Conservation (phyloP, 2,113 vertebrate genomes). For the Platanista minor region DNA sequence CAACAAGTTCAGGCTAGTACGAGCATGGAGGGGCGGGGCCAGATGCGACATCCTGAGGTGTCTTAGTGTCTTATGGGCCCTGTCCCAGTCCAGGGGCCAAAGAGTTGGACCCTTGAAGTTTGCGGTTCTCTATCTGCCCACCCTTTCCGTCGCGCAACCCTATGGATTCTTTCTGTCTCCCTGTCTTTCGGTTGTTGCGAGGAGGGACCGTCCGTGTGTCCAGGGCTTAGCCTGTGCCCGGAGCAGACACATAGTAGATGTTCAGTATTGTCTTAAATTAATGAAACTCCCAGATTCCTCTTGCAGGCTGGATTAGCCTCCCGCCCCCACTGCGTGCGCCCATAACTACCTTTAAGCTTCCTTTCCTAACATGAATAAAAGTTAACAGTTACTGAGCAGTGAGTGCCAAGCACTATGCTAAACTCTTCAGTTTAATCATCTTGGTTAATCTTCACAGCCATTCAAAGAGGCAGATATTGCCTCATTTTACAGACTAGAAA, state of each 20-base stretch:
- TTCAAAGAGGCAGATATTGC: not conserved
- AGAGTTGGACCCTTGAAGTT: not conserved
- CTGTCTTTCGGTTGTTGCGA: not conserved
- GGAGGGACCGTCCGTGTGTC: not conserved
- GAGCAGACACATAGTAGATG: too few relatives aligned
- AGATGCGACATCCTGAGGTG: not conserved
- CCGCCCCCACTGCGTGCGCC: not conserved
- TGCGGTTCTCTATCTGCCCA: not conserved
- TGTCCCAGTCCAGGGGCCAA: not conserved
- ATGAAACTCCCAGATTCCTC: not conserved
- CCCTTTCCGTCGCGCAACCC: not conserved
- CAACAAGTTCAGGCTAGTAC: slow-evolving; percentile 44
- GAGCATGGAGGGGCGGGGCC: slow-evolving; percentile 28
- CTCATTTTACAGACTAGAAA: not conserved
- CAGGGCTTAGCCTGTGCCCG: not conserved
- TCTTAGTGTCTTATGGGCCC: not conserved
- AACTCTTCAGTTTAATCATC: not conserved
- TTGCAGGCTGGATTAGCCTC: not conserved
- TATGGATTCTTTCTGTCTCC: not conserved
- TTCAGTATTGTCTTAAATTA: not conserved
- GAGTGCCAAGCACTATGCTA: not conserved
- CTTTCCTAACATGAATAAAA: not conserved
- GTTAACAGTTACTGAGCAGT: not conserved
- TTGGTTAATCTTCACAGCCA: not conserved
- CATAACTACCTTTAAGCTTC: not conserved